phyloP scores from a whole-genome alignment of 2,888 invertebrate genomes.

The Epiperipatus broadwayi region DNA sequence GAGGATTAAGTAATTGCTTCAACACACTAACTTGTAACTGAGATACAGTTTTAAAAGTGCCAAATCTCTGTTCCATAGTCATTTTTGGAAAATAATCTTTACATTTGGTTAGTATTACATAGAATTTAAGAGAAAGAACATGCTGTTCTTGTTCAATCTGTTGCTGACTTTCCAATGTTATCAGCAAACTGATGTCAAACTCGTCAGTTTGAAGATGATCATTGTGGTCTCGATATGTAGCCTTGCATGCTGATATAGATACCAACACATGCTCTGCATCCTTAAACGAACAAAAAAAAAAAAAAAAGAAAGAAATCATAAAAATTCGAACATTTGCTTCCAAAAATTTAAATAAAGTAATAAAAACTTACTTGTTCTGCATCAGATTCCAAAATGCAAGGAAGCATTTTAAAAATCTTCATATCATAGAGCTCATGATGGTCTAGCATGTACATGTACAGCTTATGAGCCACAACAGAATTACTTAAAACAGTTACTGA shows the following conservation, averaged over 20 bases:
- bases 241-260: slow-evolving; percentile 37
- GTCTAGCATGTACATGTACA: slow-evolving; percentile 47
- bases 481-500: too few species aligned
- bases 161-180: slow-evolving; percentile 41
- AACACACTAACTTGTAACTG: too few species aligned
- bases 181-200: slow-evolving; percentile 45
- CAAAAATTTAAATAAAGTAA: slow-evolving; percentile 6
- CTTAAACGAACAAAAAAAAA: slow-evolving; percentile 15
- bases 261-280: slow-evolving; percentile 43
- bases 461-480: slow-evolving; percentile 39
- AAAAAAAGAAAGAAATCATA: too few species aligned
- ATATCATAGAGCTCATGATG: slow-evolving; percentile 46
- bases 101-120: slow-evolving; percentile 42
- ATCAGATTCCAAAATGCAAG: slow-evolving; percentile 21
- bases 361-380: slow-evolving; percentile 16
- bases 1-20: too few species aligned
- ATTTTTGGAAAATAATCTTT: too few species aligned
- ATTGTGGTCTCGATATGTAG: slow-evolving; percentile 39
- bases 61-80: too few species aligned
- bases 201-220: slow-evolving; percentile 42
- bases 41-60: too few species aligned
- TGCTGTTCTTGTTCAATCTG: too few species aligned
- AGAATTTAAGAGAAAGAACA: slow-evolving; percentile 38
- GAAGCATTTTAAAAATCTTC: slow-evolving; percentile 43
- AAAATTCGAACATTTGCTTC: too few species aligned